Base-by-base conservation (phyloP, 2,888 invertebrate species). In the Prosopocoilus inquinatus region DNA sequence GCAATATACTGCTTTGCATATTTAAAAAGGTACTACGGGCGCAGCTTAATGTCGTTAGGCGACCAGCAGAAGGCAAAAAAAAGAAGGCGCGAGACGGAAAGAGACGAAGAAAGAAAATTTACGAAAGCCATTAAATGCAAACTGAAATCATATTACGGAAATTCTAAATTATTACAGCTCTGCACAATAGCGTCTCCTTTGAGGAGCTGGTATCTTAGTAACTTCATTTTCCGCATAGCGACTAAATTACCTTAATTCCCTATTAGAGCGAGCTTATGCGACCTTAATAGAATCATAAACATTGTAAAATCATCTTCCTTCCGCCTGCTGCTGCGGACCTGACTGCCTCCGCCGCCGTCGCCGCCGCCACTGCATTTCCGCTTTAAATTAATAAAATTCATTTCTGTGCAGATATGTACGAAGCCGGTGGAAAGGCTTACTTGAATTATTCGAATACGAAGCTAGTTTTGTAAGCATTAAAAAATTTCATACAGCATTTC, bases 181-280 rank as follows among this genome's bases (percentile, higher is more conserved):
- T 63, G 67, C 66, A 67, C 66, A 67, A 70, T 66, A 63, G 65
- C 62, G 64, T 62, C 64, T 67, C 48, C 51, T 39, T 53, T 48
- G 48, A 47, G 50, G 41, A 53, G 50, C 47, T 50, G 60, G 69
- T 67, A 70, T 71, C 70, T 72, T 71, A 66, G 67, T 74, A 74
- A 73, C 70, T 73, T 72, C 70, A 70, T 74, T 74, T 73, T 70
- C 68, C 65, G 66, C 71, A 61, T 64, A 65, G 64, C 70, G 67
- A 70, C 70, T 66, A 71, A 74, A 74, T 74, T 73, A 73, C 70
- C 68, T 69, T 71, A 72, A 71, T 69, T 69, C 69, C 65, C 66
- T 66, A 67, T 69, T 69, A 69, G 65, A 65, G 69, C 66, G 68
- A 71, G 70, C 72, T 73, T 70, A 69, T 70, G 64, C 66, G 59